Base-by-base conservation (phyloP, 1,140 invertebrate genomes). In the Drosophila kurseongensis region DNA sequence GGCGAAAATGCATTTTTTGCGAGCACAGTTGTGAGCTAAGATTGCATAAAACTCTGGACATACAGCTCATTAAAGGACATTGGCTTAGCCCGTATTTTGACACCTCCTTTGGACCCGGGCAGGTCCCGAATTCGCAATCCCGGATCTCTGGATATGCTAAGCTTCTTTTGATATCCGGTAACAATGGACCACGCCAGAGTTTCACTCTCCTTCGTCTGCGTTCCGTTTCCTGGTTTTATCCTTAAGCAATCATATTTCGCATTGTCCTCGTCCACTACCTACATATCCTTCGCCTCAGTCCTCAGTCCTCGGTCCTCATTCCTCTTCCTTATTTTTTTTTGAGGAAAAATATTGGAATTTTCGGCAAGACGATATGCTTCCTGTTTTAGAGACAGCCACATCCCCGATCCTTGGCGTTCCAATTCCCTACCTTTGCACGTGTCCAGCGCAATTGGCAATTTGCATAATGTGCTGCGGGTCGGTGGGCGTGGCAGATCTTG, bases 1-100 rank as follows among this genome's bases (percentile, higher is more conserved):
- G 36, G 42, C 5, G 61, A 44, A 63, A 63, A 61, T 36, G 27
- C 29, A 16, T 29, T 35, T 32, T 60, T 32, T 32, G 29, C 29
- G 29, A 32, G 29, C 29, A 32, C 13, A 27, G 51, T 23, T 18
- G 61, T 88, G 81, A 78, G 73, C 84, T 78, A 84, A 89, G 74
- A 89, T 89, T 89, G 84, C 84, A 89, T 80, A 75, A 89, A 61
- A 75, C 59, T 67, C 52, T 29, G 35, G 47, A 23, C 42, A 32
- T 45, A 38, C 12, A 84, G 75, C 83, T 84, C 88, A 84, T 91
- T 90, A 90, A 55, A 57, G 69, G 77, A 88, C 90, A 91, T 88
- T 91, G 86, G 90, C 90, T 91, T 89, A 91, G 78, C 36, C 63
- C 36, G 80, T 89, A 91, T 91, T 91, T 91, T 90, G 90, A 91